Conservation (phyloP, 2,113 vertebrate genomes). For the Burhinus oedicnemus region DNA sequence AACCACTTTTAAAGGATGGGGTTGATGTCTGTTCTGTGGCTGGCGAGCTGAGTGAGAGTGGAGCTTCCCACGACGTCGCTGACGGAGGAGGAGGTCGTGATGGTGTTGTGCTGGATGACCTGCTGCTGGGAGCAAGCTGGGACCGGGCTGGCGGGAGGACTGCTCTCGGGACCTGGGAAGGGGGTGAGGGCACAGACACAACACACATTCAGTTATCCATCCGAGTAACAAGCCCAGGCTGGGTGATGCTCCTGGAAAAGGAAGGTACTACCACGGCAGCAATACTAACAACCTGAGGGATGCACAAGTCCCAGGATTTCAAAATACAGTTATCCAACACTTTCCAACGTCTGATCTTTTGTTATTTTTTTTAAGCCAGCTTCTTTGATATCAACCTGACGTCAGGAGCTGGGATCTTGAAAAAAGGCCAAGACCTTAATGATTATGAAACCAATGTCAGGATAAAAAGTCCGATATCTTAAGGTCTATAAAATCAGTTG, state of each 20-base stretch:
- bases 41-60: conserved; percentile 88
- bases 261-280: not conserved
- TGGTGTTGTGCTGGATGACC: conserved; percentile 99
- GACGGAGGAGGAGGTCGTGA: conserved; percentile 94
- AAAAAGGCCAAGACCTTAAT: conserved; percentile 5
- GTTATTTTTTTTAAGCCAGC: not conserved
- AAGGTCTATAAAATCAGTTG: conserved; percentile 6
- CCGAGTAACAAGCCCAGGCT: not conserved
- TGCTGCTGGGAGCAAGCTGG: conserved; percentile 94
- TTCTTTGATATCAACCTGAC: not conserved
- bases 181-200: conserved; percentile 47
- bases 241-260: not conserved
- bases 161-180: conserved; percentile 93
- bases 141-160: conserved; percentile 89
- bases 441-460: not conserved
- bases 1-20: conserved; percentile 89
- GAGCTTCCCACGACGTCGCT: conserved; percentile 87
- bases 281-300: not conserved
- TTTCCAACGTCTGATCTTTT: not conserved
- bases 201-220: not conserved
- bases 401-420: not conserved
- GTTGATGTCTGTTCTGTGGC: conserved; percentile 97
- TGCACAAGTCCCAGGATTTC: not conserved
- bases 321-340: not conserved
- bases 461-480: not conserved